Percentiles rank a stretch among this genome's conserved stretches.
Conservation (phyloP, 2,888 invertebrate genomes). For the Ephialtes manifestator region DNA sequence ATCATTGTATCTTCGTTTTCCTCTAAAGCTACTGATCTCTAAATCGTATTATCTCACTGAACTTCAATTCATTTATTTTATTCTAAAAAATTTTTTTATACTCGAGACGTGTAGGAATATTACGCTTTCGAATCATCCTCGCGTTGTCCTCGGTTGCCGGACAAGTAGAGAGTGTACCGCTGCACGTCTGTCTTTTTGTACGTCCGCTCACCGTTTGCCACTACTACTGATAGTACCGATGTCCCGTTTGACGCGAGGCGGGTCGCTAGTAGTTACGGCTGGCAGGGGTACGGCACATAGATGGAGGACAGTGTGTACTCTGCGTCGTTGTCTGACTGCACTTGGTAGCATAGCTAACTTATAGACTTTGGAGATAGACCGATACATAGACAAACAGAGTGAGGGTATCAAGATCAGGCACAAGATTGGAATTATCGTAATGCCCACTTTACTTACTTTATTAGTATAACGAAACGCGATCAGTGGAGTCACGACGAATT, state of each 20-base stretch:
- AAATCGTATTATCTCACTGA: background rate
- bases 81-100: background rate
- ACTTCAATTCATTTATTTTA: background rate
- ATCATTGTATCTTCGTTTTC: slow-evolving; percentile 4
- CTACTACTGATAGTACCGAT: slow-evolving; percentile 20
- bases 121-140: background rate
- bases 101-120: background rate
- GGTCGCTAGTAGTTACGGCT: slow-evolving; percentile 41
- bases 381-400: background rate
- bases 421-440: slow-evolving; percentile 15
- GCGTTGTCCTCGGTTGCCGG: slow-evolving; percentile 18
- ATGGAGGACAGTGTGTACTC: slow-evolving; percentile 14
- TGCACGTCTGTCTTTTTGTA: slow-evolving; percentile 37
- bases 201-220: background rate
- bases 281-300: slow-evolving; percentile 30
- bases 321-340: slow-evolving; percentile 16
- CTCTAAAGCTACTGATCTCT: background rate
- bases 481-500: slow-evolving; percentile 32
- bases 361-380: slow-evolving; percentile 2
- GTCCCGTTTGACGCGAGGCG: slow-evolving; percentile 13
- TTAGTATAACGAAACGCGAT: slow-evolving; percentile 39
- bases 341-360: slow-evolving; percentile 16
- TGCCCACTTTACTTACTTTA: background rate
- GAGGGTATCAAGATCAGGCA: slow-evolving; percentile 24
- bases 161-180: slow-evolving; percentile 48